Evolutionary conservation across 2,113 vertebrate genomes (phyloP).

Genomic region (Pseudopipra pipra): DNA sequence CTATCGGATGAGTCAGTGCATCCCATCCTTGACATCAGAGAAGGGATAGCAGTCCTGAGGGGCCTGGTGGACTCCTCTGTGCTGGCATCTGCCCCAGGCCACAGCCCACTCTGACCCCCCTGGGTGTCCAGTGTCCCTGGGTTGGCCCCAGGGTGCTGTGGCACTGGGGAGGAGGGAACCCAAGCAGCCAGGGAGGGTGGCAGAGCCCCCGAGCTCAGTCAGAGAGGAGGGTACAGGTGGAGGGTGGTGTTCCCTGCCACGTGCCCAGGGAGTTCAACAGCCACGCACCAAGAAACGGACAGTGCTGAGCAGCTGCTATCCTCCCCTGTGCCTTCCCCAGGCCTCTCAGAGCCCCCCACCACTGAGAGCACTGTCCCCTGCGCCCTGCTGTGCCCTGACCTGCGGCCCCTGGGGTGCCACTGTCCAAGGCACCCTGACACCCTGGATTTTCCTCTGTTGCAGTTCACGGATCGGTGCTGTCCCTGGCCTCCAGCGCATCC

Average conservation of each 20-base stretch:
- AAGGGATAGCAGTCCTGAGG: not conserved
- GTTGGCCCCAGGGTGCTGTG: not conserved
- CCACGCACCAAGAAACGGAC: fast-evolving
- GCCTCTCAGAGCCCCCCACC: not conserved
- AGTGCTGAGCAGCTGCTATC: not conserved
- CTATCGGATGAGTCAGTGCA: not conserved
- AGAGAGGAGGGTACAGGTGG: not conserved
- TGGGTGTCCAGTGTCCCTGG: not conserved
- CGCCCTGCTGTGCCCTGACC: not conserved
- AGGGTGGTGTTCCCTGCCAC: not conserved
- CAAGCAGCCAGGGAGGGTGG: not conserved
- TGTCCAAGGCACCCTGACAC: not conserved
- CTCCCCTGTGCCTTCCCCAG: not conserved
- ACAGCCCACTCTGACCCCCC: not conserved
- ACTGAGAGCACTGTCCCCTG: not conserved
- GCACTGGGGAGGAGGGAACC: not conserved
- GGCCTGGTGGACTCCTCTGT: not conserved
- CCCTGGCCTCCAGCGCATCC: conserved; percentile 92
- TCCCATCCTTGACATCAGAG: fast-evolving
- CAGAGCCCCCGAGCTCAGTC: not conserved
- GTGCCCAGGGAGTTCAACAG: not conserved
- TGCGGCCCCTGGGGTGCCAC: not conserved
- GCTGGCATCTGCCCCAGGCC: not conserved
- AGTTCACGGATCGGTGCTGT: conserved; percentile 95
- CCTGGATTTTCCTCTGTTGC: conserved; percentile 59